phyloP scores from a whole-genome alignment of 2,113 vertebrate genomes.

The Gallinago paraguaiae region DNA sequence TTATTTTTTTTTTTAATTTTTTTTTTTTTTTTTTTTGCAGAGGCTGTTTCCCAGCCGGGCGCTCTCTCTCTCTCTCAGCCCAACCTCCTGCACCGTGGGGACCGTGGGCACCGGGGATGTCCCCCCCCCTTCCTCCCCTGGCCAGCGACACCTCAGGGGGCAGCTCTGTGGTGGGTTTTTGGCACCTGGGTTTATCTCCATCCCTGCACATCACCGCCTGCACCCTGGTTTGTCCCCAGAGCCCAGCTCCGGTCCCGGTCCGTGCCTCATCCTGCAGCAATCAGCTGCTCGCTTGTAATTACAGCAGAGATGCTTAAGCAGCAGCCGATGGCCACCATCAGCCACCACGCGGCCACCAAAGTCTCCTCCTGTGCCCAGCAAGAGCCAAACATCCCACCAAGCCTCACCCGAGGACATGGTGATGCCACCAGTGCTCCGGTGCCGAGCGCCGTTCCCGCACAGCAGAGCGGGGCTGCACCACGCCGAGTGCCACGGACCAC shows the following conservation, averaged over 20 bases:
- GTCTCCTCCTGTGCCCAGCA: not conserved
- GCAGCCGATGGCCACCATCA: not conserved
- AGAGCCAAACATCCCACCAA: not conserved
- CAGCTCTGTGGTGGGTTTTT: not conserved
- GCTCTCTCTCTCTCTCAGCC: not conserved
- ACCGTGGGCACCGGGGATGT: not conserved
- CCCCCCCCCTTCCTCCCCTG: not conserved
- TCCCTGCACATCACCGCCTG: rapidly evolving
- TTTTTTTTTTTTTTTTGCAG: not conserved
- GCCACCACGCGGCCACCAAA: not conserved
- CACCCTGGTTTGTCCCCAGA: not conserved
- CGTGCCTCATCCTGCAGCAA: not conserved
- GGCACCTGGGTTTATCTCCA: not conserved
- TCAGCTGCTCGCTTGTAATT: not conserved
- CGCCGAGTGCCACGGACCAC: rapidly evolving
- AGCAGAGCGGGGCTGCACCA: not conserved
- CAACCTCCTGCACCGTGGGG: not conserved
- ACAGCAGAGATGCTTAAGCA: not conserved
- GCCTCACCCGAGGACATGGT: rapidly evolving
- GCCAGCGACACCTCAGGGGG: not conserved
- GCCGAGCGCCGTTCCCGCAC: not conserved
- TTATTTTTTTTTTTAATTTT: too few species aligned
- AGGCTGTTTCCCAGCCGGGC: not conserved
- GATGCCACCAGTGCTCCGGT: rapidly evolving
- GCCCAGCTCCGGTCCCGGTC: not conserved